Base-by-base conservation (phyloP, 2,888 invertebrate genomes). In the Parasteatoda lunata region DNA sequence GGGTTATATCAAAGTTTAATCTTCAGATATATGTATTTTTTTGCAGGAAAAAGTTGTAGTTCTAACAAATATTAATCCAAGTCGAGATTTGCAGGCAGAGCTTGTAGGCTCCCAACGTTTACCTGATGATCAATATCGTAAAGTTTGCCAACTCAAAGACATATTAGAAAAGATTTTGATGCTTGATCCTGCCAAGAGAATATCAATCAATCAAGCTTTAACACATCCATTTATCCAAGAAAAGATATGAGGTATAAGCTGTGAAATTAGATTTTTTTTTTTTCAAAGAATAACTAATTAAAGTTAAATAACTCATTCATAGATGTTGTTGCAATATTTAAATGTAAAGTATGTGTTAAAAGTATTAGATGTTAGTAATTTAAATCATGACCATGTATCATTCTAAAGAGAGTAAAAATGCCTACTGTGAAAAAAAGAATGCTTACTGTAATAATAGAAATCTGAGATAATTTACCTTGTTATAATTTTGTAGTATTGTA, bases 181-280 rank as follows among this genome's bases (percentile, higher is more conserved):
- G 93, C 93, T 98, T 78, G 98, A 99, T 93, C 96, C 98, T 0
- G 94, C 95, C 59, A 98, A 98, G 92, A 94, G 98, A 83, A 95
- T 97, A 90, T 96, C 97, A n/a, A 95, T 98, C 89, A 97, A 97
- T 92, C 97, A 97, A 91, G 97, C 98, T 65, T 94, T 99, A 78
- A 95, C 96, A 47, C 98, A 99, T 93, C 96, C 97, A 0, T 98
- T 98, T 92, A 98, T 99, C 91, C 96, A 97, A 93, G 98, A 99
- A 91, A 97, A 96, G 93, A 96, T 97, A 92, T 93, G 77, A 89
- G 77, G 82, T 77, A 68, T n/a, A 47, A 54, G 4, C 49, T 11
- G 30, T 30, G 30, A 30, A 30, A 0, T 30, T 30, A 30, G 30
- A n/a, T 49, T 76, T 70, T 76, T 47, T 30, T 30, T 30, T 30